Evolutionary conservation across 1,140 invertebrate genomes (phyloP), one percentile per base, ranked within the genome.

Genomic region (Papilio glaucus): DNA sequence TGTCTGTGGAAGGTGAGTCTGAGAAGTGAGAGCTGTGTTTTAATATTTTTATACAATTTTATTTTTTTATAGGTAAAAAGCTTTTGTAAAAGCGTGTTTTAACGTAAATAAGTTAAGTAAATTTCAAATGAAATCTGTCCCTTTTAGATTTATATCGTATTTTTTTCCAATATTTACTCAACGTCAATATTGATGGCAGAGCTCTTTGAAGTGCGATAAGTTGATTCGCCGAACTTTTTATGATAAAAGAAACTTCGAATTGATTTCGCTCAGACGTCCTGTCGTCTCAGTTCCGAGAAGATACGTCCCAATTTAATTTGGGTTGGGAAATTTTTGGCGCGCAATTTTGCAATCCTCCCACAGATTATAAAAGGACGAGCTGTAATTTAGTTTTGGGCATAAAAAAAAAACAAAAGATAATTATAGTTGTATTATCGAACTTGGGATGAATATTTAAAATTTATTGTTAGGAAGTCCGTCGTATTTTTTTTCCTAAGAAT

Each of bases 241-340:
- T 33, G 29, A 69, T 69, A 69, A 69, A 53, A 53, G 67, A 53
- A 49, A 49, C 67, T 21, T 10, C 45, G 13, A 37, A 69, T 49
- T 33, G 42, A 69, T 53, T 69, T 49, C 41, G 67, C 42, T 7
- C 67, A 69, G 67, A 69, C 67, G 53, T 69, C 67, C 67, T 69
- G 67, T 53, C 67, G n/a, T 69, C n/a, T n/a, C 65, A 4, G 26
- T 69, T 69, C 67, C 42, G 45, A 69, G 67, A 69, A 69, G 67
- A 24, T 69, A 53, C 67, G 67, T 12, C 24, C 42, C 67, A 33
- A 69, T 69, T 69, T 69, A 69, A 69, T 69, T 53, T 69, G 42
- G 45, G 42, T 29, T 53, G 26, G 26, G 26, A 69, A 53, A 33
- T n/a, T 37, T 68, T 69, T 69, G 26, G 45, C 45, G 67, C 67